phyloP scores from a whole-genome alignment of 2,113 vertebrate species.

The Saccopteryx bilineata region DNA sequence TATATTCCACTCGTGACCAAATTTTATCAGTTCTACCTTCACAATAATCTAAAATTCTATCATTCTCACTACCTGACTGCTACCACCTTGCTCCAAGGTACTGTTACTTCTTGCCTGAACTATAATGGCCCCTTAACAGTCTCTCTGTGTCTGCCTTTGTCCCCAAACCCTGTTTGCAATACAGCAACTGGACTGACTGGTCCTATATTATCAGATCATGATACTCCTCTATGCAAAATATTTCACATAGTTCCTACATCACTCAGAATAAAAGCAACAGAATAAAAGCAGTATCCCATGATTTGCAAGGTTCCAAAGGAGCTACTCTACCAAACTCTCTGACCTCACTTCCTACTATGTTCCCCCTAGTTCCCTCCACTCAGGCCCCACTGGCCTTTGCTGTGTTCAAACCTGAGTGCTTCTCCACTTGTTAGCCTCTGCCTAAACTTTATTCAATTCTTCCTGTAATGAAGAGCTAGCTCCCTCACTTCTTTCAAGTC shows the following conservation, averaged over 20 bases:
- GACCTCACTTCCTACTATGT: neutral
- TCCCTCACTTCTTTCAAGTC: slow-evolving; percentile 1
- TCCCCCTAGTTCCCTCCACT: neutral
- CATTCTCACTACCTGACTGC: neutral
- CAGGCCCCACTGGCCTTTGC: neutral
- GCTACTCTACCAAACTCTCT: neutral
- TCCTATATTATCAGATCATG: neutral
- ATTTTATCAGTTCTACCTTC: slow-evolving; percentile 40
- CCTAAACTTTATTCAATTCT: neutral
- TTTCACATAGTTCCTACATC: neutral
- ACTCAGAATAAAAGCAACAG: slow-evolving; percentile 12
- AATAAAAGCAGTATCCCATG: slow-evolving; percentile 3
- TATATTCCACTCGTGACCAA: neutral
- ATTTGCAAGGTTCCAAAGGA: neutral
- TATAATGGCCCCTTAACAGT: neutral
- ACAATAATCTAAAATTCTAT: slow-evolving; percentile 30
- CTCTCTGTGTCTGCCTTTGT: neutral
- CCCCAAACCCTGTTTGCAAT: neutral
- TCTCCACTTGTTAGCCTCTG: neutral
- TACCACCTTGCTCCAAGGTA: neutral
- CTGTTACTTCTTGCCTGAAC: neutral
- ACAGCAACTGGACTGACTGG: neutral
- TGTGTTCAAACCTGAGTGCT: neutral
- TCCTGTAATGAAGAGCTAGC: neutral
- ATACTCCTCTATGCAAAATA: slow-evolving; percentile 8